Base-by-base conservation (phyloP, 2,113 vertebrate genomes). In the Euleptes europaea region DNA sequence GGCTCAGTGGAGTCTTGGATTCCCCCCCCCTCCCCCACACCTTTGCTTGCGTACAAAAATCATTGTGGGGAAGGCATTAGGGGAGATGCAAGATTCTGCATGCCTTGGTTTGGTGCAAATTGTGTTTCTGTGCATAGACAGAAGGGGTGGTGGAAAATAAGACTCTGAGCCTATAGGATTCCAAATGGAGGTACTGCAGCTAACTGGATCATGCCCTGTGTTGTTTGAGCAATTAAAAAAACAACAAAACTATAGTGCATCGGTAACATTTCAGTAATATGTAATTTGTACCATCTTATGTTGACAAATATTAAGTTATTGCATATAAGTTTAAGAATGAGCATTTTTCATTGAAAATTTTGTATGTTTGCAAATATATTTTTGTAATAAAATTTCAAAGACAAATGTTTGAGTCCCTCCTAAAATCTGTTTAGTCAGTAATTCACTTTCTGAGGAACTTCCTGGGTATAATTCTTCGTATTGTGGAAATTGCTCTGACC, bases 301-400 rank as follows among this genome's bases (percentile, higher is more conserved):
- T 96, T 96, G 95, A 95, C 96, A 95, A 94, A 96, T 96, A 94
- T 94, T 96, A 97, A 97, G 96, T 96, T 96, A 96, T 96, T 96
- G 94, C 95, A 92, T 96, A 95, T 92, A 94, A 93, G 94, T 96
- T 95, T 96, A 95, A 95, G 94, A 95, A 96, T 95, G 90, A 96
- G 89, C 95, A 89, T 96, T 97, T 97, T 96, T 96, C 96, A 96
- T 96, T 95, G 92, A 94, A 94, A 95, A 94, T 96, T 97, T 96
- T 96, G 95, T 97, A 97, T 96, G 95, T 97, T 96, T 96, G 96
- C 96, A 96, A 95, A 96, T 97, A 96, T 97, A 97, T 97, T 97
- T 97, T 97, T 97, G 93, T 96, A 97, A 97, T 97, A 97, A 97
- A 97, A 96, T 79, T 95, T 95, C 92, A 95, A 97, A 95, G 97